Evolutionary conservation across 1,140 invertebrate species (phyloP), one percentile per base, ranked within the genome.

Genomic region (Stenopsyche tienmushanensis): DNA sequence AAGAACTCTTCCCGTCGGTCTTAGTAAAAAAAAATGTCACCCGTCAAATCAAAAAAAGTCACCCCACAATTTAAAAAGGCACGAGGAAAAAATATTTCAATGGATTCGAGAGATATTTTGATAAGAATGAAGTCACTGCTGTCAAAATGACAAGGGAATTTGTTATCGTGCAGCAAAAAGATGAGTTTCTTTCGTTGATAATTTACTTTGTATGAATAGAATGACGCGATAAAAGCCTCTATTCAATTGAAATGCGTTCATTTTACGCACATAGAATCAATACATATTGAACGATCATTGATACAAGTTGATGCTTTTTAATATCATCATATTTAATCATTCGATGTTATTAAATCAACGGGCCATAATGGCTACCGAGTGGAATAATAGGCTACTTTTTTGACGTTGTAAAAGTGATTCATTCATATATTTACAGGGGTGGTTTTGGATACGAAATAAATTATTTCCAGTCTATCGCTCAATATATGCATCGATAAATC

Each of bases 401-500:
- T n/a, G n/a, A n/a, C n/a, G n/a, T n/a, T n/a, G n/a, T n/a, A n/a
- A n/a, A n/a, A n/a, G n/a, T n/a, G n/a, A n/a, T n/a, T n/a, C n/a
- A n/a, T n/a, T n/a, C n/a, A n/a, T n/a, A n/a, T 47, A 47, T 8
- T 21, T 17, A 39, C 3, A 47, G 17, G 65, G 58, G 57, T 24
- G 20, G 34, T 3, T 41, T 59, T 54, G 59, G 65, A 67, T 55
- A 44, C 24, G 47, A 63, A 67, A 55, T 42, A 59, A 42, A 67
- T 67, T 67, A 67, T 47, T 67, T 25, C 25, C 65, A 67, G 65
- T 67, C 65, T 67, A 67, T 67, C 59, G 65, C 65, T 15, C 60
- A 53, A 60, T 62, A 58, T 58, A 54, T 67, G 65, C 65, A 67
- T 67, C 65, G 65, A 58, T 67, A 67, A 67, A 62, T 67, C 65